Percentiles rank a stretch among this genome's conserved stretches.
Evolutionary conservation across 2,113 vertebrate genomes (phyloP).

Genomic region (Pachyramphus minor): DNA sequence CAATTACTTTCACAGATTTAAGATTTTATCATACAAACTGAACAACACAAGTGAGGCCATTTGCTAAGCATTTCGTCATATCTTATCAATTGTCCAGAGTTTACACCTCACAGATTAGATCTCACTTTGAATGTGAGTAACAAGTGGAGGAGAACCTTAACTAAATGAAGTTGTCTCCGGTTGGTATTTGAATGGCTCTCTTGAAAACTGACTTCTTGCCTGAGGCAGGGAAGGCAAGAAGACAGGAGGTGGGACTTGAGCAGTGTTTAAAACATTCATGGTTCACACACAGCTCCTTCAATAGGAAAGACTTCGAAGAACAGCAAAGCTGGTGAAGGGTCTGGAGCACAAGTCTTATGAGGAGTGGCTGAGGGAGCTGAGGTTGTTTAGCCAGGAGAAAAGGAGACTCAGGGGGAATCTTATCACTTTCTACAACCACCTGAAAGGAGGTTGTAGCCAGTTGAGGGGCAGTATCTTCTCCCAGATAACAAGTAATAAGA

Average conservation of each 20-base stretch:
- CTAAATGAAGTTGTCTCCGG: background rate
- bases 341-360: background rate
- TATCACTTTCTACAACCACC: background rate
- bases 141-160: background rate
- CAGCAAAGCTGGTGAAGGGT: background rate
- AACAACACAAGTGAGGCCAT: constrained; percentile 47
- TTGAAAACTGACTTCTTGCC: background rate
- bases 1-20: constrained; percentile 73
- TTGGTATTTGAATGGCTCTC: background rate
- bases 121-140: constrained; percentile 48
- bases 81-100: constrained; percentile 49
- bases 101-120: constrained; percentile 31
- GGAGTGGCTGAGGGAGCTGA: background rate
- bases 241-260: background rate
- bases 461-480: background rate
- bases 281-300: background rate
- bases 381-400: background rate
- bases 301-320: background rate
- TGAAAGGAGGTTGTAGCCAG: background rate
- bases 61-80: constrained; percentile 64
- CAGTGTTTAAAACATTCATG: background rate
- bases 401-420: background rate
- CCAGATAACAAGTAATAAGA: background rate
- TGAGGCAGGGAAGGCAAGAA: background rate
- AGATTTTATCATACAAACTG: constrained; percentile 69